Evolutionary conservation across 2,113 vertebrate genomes (phyloP), one percentile per base, ranked within the genome.

Genomic region (Heloderma charlesbogerti): DNA sequence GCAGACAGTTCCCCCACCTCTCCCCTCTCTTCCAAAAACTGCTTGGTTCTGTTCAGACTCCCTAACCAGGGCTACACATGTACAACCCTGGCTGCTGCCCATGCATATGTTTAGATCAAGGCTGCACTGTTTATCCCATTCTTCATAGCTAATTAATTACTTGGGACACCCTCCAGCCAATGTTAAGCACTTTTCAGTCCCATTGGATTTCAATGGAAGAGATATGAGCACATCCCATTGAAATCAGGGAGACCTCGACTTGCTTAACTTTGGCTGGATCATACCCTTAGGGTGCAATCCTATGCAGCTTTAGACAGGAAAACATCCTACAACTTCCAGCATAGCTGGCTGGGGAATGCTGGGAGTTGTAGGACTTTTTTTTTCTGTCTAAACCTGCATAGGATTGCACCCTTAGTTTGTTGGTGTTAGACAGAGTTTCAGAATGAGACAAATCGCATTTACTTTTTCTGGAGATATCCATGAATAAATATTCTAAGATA

Each of bases 401-500:
- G 34, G 43, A 25, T 31, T 6, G 15, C 67, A 12, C 31, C 27
- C 60, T 69, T 4, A 20, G 5, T 84, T 34, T 90, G 45, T 57
- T 88, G 27, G 48, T 86, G 10, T 80, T 60, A 79, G 57, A 66
- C 2, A 13, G 43, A 45, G 37, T 7, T 67, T 84, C 69, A 77
- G 40, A 22, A 48, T 48, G n/a, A 34, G 69, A 90, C 63, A 80
- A 45, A 86, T 90, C 75, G 34, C 51, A 54, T 79, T 89, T 88
- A 72, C 25, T 88, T 92, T 80, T 88, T 45, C 34, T 57, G 34
- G 87, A 80, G 31, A 93, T 86, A 86, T 51, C 6, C 6, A 67
- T 67, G 84, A 5, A n/a, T 92, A 87, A 85, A n/a, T 84, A 75
- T 40, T 92, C 54, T 84, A 10, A 81, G 89, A 79, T 57, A 84